Evolutionary conservation across 92 coral and sea anemone genomes (phyloP).

Genomic region (Porites evermanni): DNA sequence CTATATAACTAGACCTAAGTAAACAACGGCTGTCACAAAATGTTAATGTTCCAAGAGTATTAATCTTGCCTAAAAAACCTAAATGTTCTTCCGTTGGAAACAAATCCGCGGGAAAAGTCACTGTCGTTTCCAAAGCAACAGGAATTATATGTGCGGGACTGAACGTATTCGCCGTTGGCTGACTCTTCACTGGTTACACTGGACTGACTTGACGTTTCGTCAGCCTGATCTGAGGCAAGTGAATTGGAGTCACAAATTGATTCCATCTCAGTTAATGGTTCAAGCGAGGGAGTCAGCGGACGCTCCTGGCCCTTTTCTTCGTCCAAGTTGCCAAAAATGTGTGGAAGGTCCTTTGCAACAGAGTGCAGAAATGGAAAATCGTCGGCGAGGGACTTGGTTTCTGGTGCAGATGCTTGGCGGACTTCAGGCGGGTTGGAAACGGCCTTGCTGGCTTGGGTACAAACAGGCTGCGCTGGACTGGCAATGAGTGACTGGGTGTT

Average conservation of each 20-base stretch:
- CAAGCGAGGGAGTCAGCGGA: conserved; percentile 30
- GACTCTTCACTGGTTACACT: not conserved
- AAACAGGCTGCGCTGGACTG: not conserved
- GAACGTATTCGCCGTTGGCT: not conserved
- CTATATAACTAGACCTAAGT: too few relatives aligned
- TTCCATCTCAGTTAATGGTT: not conserved
- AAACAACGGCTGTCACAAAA: not conserved
- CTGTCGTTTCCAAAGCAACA: not conserved
- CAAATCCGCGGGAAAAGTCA: not conserved
- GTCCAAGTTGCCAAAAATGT: conserved; percentile 31
- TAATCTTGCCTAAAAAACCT: conserved; percentile 13
- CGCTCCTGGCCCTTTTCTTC: conserved; percentile 8
- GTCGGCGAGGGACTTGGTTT: not conserved
- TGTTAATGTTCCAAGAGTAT: not conserved
- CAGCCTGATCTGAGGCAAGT: not conserved
- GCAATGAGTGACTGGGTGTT: not conserved
- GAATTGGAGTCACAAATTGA: not conserved
- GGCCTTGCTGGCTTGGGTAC: not conserved
- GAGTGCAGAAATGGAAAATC: conserved; percentile 27
- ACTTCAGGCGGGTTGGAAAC: not conserved
- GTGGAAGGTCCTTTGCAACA: conserved; percentile 26
- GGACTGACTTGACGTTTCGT: not conserved
- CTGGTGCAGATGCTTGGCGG: not conserved
- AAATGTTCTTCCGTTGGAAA: conserved; percentile 11
- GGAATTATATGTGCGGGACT: not conserved